Conservation (phyloP, 2,113 vertebrate genomes). For the Halcyon senegalensis region DNA sequence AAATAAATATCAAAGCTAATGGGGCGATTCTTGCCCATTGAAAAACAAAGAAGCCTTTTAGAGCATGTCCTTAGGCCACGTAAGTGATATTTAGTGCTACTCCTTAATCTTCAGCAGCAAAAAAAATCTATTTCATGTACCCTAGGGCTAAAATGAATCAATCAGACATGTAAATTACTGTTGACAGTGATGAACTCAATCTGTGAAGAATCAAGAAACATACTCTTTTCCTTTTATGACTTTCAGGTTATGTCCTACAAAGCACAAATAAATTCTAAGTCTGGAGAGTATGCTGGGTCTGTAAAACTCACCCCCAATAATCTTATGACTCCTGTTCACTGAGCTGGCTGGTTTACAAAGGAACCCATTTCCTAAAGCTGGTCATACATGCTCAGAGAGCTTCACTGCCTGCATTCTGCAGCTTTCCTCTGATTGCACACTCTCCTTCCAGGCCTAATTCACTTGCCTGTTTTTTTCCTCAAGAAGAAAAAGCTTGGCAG, state of each 20-base stretch:
- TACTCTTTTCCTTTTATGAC: not conserved
- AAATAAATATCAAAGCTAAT: conserved; percentile 60
- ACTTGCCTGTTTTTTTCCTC: conserved; percentile 1
- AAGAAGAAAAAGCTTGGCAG: not conserved
- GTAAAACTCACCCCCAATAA: not conserved
- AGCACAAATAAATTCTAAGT: not conserved
- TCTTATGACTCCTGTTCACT: not conserved
- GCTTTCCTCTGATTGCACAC: not conserved
- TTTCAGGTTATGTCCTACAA: not conserved
- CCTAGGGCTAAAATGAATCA: not conserved
- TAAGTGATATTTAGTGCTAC: not conserved
- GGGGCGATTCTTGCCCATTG: conserved; percentile 27
- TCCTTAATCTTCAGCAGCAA: not conserved
- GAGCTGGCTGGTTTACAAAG: not conserved
- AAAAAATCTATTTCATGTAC: not conserved
- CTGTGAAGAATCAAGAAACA: not conserved
- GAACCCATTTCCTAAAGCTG: not conserved
- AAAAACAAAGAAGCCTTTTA: conserved; percentile 36
- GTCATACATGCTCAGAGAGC: not conserved
- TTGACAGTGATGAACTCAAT: not conserved
- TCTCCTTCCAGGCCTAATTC: not conserved
- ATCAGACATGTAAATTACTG: not conserved
- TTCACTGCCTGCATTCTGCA: not conserved
- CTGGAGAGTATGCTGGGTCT: not conserved
- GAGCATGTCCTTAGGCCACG: not conserved